Conservation (phyloP, 2,797 vertebrate species). For the Dermochelys coriacea region DNA sequence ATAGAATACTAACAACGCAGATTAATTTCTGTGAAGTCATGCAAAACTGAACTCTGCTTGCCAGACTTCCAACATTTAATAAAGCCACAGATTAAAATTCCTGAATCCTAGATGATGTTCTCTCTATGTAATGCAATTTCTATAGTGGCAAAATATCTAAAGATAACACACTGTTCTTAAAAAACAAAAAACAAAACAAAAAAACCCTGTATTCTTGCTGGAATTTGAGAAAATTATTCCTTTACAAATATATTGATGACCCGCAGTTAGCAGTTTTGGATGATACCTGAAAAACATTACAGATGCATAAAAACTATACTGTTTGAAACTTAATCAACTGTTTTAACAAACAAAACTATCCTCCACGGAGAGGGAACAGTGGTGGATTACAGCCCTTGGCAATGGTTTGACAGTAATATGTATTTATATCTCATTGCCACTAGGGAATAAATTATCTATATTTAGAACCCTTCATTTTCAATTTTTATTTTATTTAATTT, state of each 20-base stretch:
- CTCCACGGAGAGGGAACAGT: constrained; percentile 4
- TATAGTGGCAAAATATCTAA: constrained; percentile 25
- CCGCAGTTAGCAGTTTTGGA: not conserved
- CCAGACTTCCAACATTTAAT: constrained; percentile 18
- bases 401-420: not conserved
- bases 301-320: constrained; percentile 6
- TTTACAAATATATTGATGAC: not conserved
- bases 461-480: too few relatives aligned
- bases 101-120: constrained; percentile 40
- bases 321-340: constrained; percentile 38
- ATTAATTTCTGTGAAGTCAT: constrained; percentile 41
- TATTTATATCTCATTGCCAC: not conserved
- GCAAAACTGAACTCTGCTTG: constrained; percentile 38
- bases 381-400: not conserved
- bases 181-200: constrained; percentile 6
- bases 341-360: not conserved
- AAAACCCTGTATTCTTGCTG: constrained; percentile 16
- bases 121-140: constrained; percentile 26
- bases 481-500: too few relatives aligned
- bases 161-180: constrained; percentile 11
- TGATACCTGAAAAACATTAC: not conserved
- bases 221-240: constrained; percentile 40
- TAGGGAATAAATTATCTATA: not conserved
- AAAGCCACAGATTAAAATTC: constrained; percentile 62
- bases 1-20: constrained; percentile 20